A percentile compares a stretch with the other conserved stretches of the same genome.
phyloP scores from a whole-genome alignment of 2,797 vertebrate genomes.

The Sebastes vulpes region DNA sequence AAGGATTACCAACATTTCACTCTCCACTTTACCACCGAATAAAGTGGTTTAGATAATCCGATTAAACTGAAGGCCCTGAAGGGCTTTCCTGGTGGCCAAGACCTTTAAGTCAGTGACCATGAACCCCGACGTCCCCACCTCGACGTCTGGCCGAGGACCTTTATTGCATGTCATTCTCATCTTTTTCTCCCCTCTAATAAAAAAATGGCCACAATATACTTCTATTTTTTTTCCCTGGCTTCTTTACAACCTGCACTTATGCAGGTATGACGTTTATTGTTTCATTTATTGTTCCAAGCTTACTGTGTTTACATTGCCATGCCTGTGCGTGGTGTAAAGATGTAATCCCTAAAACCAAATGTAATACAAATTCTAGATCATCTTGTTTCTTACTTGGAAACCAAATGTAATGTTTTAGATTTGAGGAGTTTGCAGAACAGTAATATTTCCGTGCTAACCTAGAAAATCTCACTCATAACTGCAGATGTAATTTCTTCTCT shows the following conservation, averaged over 20 bases:
- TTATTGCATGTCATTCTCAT: not conserved
- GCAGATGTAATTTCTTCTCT: conserved; percentile 15
- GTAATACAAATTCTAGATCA: not conserved
- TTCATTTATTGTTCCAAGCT: not conserved
- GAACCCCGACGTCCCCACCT: not conserved
- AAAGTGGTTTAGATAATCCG: conserved; percentile 3
- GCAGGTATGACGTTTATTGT: not conserved
- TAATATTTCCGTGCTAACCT: not conserved
- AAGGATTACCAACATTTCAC: not conserved
- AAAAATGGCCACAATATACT: not conserved
- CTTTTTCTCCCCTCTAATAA: not conserved
- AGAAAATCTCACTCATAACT: conserved; percentile 4
- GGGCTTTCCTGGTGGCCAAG: not conserved
- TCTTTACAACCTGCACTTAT: not conserved
- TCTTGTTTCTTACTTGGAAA: conserved; percentile 8
- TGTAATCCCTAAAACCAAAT: conserved; percentile 8
- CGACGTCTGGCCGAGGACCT: not conserved
- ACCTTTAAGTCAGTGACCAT: not conserved
- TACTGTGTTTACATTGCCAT: conserved; percentile 4
- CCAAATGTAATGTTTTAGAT: not conserved
- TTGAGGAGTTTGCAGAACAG: conserved; percentile 7
- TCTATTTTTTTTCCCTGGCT: not conserved
- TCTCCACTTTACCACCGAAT: not conserved
- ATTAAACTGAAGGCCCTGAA: not conserved
- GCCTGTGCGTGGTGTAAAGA: not conserved